Base-by-base conservation (phyloP, 1,140 invertebrate species). In the Doryteuthis pealeii region DNA sequence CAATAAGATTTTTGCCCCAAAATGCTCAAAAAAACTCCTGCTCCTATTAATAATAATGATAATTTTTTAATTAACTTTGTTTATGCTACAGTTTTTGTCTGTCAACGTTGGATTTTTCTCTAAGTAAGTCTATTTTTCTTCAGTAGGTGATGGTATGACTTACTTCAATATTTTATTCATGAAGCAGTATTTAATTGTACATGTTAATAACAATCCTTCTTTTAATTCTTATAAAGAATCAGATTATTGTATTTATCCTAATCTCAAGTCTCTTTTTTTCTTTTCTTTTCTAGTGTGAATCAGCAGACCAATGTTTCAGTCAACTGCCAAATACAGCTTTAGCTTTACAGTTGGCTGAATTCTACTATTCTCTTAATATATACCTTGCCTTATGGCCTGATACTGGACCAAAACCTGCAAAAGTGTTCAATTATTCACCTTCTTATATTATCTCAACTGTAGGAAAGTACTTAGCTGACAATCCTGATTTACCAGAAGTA, bases 291-390 rank as follows among this genome's bases (percentile, higher is more conserved):
- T 40, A 40, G 35, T 40, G 35, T 40, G 71, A 72, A 8, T 81
- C 82, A 40, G 84, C 83, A 26, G 83, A 85, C 5, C 67, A 76
- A 18, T 84, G 83, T 74, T 85, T 89, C 74, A 77, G 76, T 22
- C 69, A 74, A 14, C 79, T 87, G 2, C 86, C 86, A 12, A 82
- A 78, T 28, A 84, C 86, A 8, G 80, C 80, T 10, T 78, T 87
- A 0, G 82, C 85, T 14, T 78, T 88, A 10, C 86, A 89, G 67
- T 71, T 87, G 26, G 82, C 85, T 18, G 73, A 80, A 32, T 87
- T 87, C 74, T 88, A 84, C 80, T 88, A 86, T 77, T 81, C 85
- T 26, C 74, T 88, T 22, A 86, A 86, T 74, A 71, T 87, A 3
- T 83, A 82, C 71, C 70, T 75, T n/a, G 54, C 66, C 31, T 66